These are phyloP conservation scores for Catocala nupta DNA, from an alignment of 2,888 invertebrate genomes.

Conservation along the genomic window DNA sequence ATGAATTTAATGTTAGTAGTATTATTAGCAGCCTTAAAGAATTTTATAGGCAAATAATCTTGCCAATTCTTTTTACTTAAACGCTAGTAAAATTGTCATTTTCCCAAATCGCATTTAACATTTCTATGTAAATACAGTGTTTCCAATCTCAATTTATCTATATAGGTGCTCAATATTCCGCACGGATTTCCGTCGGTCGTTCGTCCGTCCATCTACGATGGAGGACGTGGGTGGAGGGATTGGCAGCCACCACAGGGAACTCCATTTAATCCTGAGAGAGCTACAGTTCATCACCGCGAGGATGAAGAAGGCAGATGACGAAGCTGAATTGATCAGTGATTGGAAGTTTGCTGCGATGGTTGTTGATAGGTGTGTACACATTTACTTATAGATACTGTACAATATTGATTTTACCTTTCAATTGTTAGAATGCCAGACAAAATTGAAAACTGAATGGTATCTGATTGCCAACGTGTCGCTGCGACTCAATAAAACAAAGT, in stretches of 20 bases:
- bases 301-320: conserved; percentile 97
- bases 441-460: too few relatives aligned
- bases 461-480: too few relatives aligned
- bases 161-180: conserved; percentile 84
- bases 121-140: conserved; percentile 35
- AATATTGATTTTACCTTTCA: too few relatives aligned
- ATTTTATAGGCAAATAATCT: neutral
- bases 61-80: neutral
- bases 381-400: neutral
- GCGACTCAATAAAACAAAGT: too few relatives aligned
- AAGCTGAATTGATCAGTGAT: conserved; percentile 97
- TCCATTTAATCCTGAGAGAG: conserved; percentile 96
- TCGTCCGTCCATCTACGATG: conserved; percentile 93
- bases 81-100: conserved; percentile 11
- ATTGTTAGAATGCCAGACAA: too few relatives aligned
- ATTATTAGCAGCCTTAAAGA: neutral
- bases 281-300: conserved; percentile 97
- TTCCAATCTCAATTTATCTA: conserved; percentile 40
- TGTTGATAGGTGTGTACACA: conserved; percentile 92
- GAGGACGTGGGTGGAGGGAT: conserved; percentile 89
- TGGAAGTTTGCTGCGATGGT: conserved; percentile 99
- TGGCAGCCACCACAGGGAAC: conserved; percentile 93
- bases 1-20: neutral
- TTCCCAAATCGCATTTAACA: conserved; percentile 17
- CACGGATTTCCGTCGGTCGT: conserved; percentile 87